These are phyloP conservation scores for Aphis gossypii DNA, from an alignment of 1,140 invertebrate genomes.

Conservation along the genomic window DNA sequence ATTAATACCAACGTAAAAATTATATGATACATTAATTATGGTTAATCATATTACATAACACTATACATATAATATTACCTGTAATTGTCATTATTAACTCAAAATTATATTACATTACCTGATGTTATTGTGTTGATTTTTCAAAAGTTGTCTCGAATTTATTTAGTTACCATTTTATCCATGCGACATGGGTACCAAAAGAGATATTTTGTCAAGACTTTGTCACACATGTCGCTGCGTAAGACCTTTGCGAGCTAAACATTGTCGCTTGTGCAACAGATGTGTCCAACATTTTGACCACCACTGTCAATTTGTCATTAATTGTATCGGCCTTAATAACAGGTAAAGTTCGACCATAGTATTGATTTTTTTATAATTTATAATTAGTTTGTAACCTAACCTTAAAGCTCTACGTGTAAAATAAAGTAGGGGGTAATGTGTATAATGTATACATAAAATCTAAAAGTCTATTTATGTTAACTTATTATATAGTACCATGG, in stretches of 20 bases:
- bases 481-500: too few relatives aligned
- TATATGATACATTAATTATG: not conserved
- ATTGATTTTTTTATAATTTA: not conserved
- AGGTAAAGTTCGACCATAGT: slow-evolving; percentile 65
- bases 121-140: not conserved
- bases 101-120: not conserved
- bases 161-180: slow-evolving; percentile 61
- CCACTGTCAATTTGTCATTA: slow-evolving; percentile 94
- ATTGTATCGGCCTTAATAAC: slow-evolving; percentile 86
- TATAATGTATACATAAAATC: too few relatives aligned
- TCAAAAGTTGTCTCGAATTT: not conserved
- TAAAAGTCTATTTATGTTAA: too few relatives aligned
- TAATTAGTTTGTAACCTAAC: not conserved
- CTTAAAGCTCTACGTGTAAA: not conserved
- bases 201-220: slow-evolving; percentile 79
- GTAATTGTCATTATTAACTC: not conserved
- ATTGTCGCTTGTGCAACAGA: slow-evolving; percentile 89
- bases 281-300: slow-evolving; percentile 94
- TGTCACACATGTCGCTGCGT: slow-evolving; percentile 91
- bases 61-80: too few relatives aligned
- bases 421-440: not conserved
- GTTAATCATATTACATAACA: not conserved
- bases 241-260: slow-evolving; percentile 85
- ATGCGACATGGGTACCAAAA: slow-evolving; percentile 62
- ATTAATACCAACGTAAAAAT: not conserved